Base-by-base conservation (phyloP, 2,888 invertebrate species). In the Noctua pronuba region DNA sequence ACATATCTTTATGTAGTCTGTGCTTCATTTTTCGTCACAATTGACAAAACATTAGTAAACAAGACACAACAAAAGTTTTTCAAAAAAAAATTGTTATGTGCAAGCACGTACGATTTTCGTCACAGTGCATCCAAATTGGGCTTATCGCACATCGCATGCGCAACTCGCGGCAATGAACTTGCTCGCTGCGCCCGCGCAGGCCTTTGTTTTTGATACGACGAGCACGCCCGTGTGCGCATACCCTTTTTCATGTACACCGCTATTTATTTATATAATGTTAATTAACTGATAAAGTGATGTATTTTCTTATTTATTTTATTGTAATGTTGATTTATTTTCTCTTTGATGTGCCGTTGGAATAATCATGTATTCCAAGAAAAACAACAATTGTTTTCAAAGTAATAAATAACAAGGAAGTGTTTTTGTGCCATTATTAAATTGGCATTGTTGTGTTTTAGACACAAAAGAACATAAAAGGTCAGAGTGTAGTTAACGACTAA, bases 121-220 rank as follows among this genome's bases (percentile, higher is more conserved):
- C 88, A 89, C 86, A 84, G 88, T 88, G 88, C 91, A 91, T 90
- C 90, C 91, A 89, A 91, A 91, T 90, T 91, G 84, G 88, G 91
- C 88, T 91, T 93, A 94, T 94, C 94, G 90, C 83, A 84, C 89
- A 94, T 93, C 93, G 89, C 89, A 88, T 88, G 92, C 91, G 90
- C 90, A 88, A 88, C 88, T 86, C 85, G 88, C 92, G 94, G 91
- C 94, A 94, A 92, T 94, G 94, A 94, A 94, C 95, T 94, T 94
- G 93, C 79, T 75, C 73, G 64, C 62, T 79, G 85, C 78, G 83
- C 78, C 69, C 64, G 77, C 79, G 77, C 83, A 76, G 5, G 75
- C n/a, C 82, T 83, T 83, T 82, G 81, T 82, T 76, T 80, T 80
- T 83, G 85, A 88, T 84, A 89, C 87, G 73, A 79, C 70, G 81